Evolutionary conservation across 2,888 invertebrate species (phyloP), one percentile per base, ranked within the genome.

Genomic region (Anoncus sp.): DNA sequence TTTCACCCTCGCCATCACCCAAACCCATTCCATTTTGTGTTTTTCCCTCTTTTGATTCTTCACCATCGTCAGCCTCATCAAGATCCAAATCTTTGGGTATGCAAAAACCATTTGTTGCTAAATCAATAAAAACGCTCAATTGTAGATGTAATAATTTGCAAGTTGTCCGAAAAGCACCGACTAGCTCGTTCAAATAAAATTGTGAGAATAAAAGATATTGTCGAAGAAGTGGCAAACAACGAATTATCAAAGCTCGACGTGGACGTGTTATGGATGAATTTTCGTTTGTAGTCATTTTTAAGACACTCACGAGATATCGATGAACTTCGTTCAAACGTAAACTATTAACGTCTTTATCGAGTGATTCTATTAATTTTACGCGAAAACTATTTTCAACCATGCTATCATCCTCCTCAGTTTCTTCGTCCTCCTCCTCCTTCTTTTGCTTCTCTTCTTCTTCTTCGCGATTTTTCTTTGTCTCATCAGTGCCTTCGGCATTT

Each of bases 1-100:
- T 97, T 83, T 96, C 95, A 1, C 98, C 98, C 92, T 96, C 95
- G 0, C 98, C 99, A 79, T 98, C 98, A 0, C 98, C 98, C 4
- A 99, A 92, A 0, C 99, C 99, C 88, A 97, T 96, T 6, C 97
- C 97, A 79, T 95, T 94, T 70, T 87, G 85, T 0, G 95, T 93
- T 31, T 93, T 89, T 70, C 93, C 93, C 1, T 94, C 93, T 0
- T 93, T 93, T 1, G 92, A 91, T 16, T 92, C 92, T 79, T 92
- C 92, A 22, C 93, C 94, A 1, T 87, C 88, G 12, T 84, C 85
- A 12, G 94, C 95, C 43, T 96, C n/a, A n/a, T n/a, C 96, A 85
- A 94, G 95, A 85, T 96, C 94, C 27, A 96, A 92, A 87, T 98
- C 98, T 3, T 96, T 95, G 0, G 98, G 98, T 59, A 97, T 94